Evolutionary conservation across 1,140 invertebrate species (phyloP), one percentile per base, ranked within the genome.

Genomic region (Procambarus clarkii): DNA sequence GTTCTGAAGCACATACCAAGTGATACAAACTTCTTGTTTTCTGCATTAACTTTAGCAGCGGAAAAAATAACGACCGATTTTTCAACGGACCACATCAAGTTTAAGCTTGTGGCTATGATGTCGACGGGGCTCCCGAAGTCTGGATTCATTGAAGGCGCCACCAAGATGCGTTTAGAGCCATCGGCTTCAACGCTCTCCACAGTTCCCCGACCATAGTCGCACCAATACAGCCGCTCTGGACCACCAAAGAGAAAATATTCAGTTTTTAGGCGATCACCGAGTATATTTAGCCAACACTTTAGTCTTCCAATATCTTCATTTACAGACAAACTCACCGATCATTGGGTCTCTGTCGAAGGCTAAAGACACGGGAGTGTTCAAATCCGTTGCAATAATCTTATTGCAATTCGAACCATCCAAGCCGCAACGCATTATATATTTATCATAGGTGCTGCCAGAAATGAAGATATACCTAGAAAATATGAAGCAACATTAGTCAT

Each of bases 311-410:
- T 9, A 58, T 58, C 7, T 58, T 13, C 54, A 58, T 13, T 9
- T 9, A 58, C 13, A 58, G 8, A 2, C 18, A 21, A 80, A 18
- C 24, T 74, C 34, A 74, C 69, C 34, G 7, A 74, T 74, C 3
- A 34, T 24, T 2, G 69, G 82, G 54, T 91, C 83, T 54, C 34
- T 80, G 54, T 88, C 86, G 8, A 91, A 69, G 44, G 44, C 44
- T 2, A 91, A 54, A 2, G 82, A 60, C 9, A 85, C 0, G 0
- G 89, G 89, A 46, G 99, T 98, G 15, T 96, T 96, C 86, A 96
- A 96, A 94, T 98, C 97, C 94, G 96, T 96, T 94, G 98, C 98
- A 94, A 98, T 98, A 86, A 96, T 95, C 58, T 96, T 94, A 94
- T 98, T 97, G 94, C 98, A 99, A 0, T 97, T 96, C 96, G 97